These are phyloP conservation scores for Melinaea menophilus DNA, from an alignment of 2,888 invertebrate species.

Conservation along the genomic window DNA sequence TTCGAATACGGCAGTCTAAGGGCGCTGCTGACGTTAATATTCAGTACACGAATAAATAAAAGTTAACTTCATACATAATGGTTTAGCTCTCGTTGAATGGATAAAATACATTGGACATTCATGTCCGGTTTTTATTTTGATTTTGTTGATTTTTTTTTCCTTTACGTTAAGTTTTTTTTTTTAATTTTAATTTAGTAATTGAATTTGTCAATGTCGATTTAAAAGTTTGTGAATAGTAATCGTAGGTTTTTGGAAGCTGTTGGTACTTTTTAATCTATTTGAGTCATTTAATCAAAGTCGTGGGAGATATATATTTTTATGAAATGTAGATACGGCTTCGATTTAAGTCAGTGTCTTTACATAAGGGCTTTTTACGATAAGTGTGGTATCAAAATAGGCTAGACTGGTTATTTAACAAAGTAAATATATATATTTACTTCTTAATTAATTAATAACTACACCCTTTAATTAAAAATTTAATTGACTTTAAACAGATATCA, in stretches of 20 bases:
- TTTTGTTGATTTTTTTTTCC: conserved; percentile 9
- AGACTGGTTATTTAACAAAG: too few species aligned
- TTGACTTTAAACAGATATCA: too few species aligned
- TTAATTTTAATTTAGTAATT: conserved; percentile 3
- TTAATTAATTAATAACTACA: too few species aligned
- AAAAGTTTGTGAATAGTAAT: conserved; percentile 1
- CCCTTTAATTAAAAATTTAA: too few species aligned
- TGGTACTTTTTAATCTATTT: not conserved
- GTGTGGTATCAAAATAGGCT: too few species aligned
- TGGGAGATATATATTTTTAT: not conserved
- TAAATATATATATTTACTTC: too few species aligned
- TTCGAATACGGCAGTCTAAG: conserved; percentile 35
- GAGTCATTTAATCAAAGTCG: not conserved
- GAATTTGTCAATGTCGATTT: conserved; percentile 6
- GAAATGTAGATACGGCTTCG: too few species aligned
- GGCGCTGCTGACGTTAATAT: conserved; percentile 34
- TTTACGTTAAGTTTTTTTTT: conserved; percentile 8
- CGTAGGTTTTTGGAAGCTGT: not conserved
- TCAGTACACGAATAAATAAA: conserved; percentile 32
- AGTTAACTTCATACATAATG: conserved; percentile 24
- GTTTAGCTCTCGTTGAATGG: conserved; percentile 25
- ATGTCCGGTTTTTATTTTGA: conserved; percentile 14
- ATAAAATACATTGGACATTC: conserved; percentile 21
- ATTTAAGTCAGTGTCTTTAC: too few species aligned
- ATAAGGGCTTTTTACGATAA: too few species aligned